Evolutionary conservation across 2,797 vertebrate genomes (phyloP).

Genomic region (Catamblyrhynchus diadema): DNA sequence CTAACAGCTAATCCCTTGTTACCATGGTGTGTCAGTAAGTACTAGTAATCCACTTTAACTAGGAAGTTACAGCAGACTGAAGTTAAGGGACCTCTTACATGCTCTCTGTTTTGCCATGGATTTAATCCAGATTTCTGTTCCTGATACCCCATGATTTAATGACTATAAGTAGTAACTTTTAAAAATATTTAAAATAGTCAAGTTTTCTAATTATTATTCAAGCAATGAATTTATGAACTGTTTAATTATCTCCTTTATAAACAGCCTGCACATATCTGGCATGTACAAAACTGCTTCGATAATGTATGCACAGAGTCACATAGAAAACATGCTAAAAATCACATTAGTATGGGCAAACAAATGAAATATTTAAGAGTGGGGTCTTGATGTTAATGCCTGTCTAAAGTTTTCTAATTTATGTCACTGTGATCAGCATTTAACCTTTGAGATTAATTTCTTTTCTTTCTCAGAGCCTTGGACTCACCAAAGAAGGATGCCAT

Average conservation of each 20-base stretch:
- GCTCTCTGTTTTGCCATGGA: background rate
- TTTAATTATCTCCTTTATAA: background rate
- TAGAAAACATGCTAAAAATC: background rate
- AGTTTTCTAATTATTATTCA: background rate
- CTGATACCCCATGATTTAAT: background rate
- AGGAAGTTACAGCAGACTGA: background rate
- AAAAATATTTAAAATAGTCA: background rate
- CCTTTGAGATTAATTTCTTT: background rate
- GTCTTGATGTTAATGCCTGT: background rate
- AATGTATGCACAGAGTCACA: background rate
- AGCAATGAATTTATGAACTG: background rate
- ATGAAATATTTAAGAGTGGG: background rate
- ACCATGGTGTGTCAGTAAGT: background rate
- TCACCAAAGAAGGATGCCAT: slow-evolving; percentile 96
- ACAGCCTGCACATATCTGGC: background rate
- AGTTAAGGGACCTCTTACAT: background rate
- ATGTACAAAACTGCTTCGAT: background rate
- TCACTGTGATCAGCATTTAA: background rate
- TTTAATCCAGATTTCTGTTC: background rate
- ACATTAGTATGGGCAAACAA: background rate
- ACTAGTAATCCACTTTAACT: background rate
- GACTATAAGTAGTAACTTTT: background rate
- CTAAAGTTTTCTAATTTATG: background rate
- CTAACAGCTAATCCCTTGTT: background rate
- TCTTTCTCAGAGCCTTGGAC: background rate